phyloP scores from a whole-genome alignment of 1,140 invertebrate genomes.

The Cardiocondyla obscurior region DNA sequence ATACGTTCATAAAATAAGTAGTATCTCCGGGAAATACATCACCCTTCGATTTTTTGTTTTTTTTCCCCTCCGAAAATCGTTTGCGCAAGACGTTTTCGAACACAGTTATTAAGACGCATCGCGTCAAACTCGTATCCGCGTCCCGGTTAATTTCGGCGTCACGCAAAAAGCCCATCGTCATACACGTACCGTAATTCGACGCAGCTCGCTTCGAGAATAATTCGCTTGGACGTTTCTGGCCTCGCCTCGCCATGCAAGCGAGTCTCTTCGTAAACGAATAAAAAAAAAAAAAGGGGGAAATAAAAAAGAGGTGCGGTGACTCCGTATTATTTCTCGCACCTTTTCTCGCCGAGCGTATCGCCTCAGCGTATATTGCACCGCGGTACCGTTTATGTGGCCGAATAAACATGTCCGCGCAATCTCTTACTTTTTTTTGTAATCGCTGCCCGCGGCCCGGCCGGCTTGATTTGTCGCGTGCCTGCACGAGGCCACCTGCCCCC shows the following conservation, averaged over 20 bases:
- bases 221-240: background rate
- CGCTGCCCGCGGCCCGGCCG: constrained; percentile 59
- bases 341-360: background rate
- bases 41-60: background rate
- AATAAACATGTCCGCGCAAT: constrained; percentile 58
- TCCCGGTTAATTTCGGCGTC: constrained; percentile 14
- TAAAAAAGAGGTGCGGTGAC: constrained; percentile 24
- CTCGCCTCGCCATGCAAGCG: background rate
- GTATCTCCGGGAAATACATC: background rate
- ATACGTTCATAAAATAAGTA: background rate
- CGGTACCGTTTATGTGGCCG: constrained; percentile 29
- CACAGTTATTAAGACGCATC: constrained; percentile 34
- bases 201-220: constrained; percentile 27
- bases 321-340: constrained; percentile 55
- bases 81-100: background rate
- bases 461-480: constrained; percentile 82
- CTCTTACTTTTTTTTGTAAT: constrained; percentile 60
- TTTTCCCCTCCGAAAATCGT: too few species aligned
- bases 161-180: constrained; percentile 3
- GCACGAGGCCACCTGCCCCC: constrained; percentile 74
- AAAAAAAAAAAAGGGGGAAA: background rate
- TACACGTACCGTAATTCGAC: constrained; percentile 21
- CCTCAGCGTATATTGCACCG: background rate
- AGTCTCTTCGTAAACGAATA: background rate
- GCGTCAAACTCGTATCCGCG: background rate